phyloP scores from a whole-genome alignment of 92 coral and sea anemone genomes.

The Palythoa caribaeorum region DNA sequence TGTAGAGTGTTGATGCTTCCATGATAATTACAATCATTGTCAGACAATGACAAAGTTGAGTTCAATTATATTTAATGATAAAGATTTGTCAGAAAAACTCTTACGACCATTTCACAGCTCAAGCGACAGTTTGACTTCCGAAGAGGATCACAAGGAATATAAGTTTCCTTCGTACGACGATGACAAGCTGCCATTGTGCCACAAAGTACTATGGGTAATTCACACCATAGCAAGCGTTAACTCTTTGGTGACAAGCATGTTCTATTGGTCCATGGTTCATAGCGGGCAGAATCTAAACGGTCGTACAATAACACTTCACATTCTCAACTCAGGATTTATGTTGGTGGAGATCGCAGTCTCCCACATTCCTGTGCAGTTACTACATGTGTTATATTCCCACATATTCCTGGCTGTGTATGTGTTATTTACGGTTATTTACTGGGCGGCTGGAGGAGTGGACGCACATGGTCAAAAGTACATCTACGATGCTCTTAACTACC shows the following conservation, averaged over 20 bases:
- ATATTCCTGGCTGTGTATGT: conserved; percentile 74
- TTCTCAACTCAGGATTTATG: conserved; percentile 77
- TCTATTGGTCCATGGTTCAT: conserved; percentile 77
- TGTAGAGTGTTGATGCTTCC: too few relatives aligned
- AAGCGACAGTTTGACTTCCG: conserved; percentile 32
- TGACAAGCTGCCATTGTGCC: conserved; percentile 63
- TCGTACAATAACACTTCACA: conserved; percentile 68
- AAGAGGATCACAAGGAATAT: conserved; percentile 7
- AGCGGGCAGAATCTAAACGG: conserved; percentile 60
- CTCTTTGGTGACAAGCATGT: conserved; percentile 71
- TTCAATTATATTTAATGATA: neutral
- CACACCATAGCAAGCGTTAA: conserved; percentile 85
- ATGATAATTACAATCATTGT: too few relatives aligned
- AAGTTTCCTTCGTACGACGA: conserved; percentile 39
- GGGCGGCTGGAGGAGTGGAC: conserved; percentile 84
- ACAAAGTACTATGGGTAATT: conserved; percentile 81
- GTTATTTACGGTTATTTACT: conserved; percentile 88
- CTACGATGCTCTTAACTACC: conserved; percentile 77
- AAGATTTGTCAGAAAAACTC: neutral
- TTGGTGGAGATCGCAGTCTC: conserved; percentile 78
- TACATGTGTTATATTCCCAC: conserved; percentile 88
- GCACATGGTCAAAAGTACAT: conserved; percentile 70
- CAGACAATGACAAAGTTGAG: too few relatives aligned
- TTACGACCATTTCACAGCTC: neutral
- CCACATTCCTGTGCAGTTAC: conserved; percentile 81